A percentile compares a stretch with the other conserved stretches of the same genome.
phyloP scores from a whole-genome alignment of 1,140 invertebrate genomes.

The Archivesica marissinica region DNA sequence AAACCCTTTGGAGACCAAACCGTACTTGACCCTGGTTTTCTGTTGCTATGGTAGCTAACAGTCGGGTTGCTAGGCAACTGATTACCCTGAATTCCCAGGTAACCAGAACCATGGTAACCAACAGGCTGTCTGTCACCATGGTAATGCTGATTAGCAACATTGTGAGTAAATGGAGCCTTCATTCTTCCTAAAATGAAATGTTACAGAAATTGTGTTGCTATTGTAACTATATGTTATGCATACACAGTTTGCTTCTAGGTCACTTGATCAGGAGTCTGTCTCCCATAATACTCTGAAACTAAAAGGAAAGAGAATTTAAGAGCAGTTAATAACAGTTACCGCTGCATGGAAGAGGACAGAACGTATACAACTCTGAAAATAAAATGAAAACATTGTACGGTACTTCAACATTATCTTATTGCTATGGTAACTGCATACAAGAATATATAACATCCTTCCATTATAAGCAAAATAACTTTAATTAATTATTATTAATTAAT shows the following conservation, averaged over 20 bases:
- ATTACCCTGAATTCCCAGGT: constrained; percentile 27
- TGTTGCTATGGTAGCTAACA: constrained; percentile 20
- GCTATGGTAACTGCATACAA: too few species aligned
- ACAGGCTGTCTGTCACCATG: constrained; percentile 27
- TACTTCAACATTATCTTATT: too few species aligned
- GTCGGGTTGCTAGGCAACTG: constrained; percentile 13
- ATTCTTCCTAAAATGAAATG: constrained; percentile 21
- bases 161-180: constrained; percentile 15
- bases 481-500: too few species aligned
- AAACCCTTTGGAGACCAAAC: constrained; percentile 62
- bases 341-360: too few species aligned
- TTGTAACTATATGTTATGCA: not conserved
- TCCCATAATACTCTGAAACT: not conserved
- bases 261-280: too few species aligned
- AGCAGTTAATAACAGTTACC: too few species aligned
- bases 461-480: too few species aligned
- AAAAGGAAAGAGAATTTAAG: not conserved
- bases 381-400: too few species aligned
- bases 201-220: not conserved
- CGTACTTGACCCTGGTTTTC: constrained; percentile 19
- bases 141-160: constrained; percentile 25
- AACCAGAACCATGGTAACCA: constrained; percentile 16
- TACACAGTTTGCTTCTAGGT: not conserved
- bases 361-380: too few species aligned
- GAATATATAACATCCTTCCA: too few species aligned